phyloP scores from a whole-genome alignment of 2,797 vertebrate genomes.

The Enteromius anoplus region DNA sequence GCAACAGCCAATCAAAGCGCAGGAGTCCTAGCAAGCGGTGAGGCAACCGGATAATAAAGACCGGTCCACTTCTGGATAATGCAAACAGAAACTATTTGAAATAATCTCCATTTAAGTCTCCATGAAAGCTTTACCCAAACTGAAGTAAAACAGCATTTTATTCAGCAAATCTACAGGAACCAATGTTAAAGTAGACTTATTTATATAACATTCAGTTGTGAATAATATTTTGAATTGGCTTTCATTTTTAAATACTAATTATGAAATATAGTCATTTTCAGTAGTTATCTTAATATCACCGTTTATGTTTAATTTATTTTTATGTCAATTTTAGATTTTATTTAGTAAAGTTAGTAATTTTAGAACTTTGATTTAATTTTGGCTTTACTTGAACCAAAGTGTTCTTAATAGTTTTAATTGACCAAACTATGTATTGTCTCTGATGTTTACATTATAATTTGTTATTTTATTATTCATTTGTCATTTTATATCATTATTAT shows the following conservation, averaged over 20 bases:
- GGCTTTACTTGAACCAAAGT: neutral
- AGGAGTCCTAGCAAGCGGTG: constrained; percentile 42
- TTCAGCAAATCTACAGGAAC: neutral
- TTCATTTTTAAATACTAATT: neutral
- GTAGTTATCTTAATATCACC: neutral
- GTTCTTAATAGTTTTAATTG: neutral
- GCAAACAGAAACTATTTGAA: neutral
- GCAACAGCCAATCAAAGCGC: constrained; percentile 51
- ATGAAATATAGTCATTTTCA: too few relatives aligned
- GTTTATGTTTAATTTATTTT: neutral
- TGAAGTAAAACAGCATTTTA: neutral
- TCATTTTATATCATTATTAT: neutral
- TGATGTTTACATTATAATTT: neutral
- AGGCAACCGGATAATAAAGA: neutral
- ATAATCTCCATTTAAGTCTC: neutral
- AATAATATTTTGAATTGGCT: neutral
- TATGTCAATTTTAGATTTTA: neutral
- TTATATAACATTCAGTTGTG: neutral
- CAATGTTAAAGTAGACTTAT: neutral
- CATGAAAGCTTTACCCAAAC: neutral
- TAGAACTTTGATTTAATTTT: neutral
- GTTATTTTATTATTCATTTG: neutral
- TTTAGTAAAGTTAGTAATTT: too few relatives aligned
- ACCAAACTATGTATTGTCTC: neutral
- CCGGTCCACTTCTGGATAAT: neutral